phyloP scores from a whole-genome alignment of 2,888 invertebrate genomes.

The Sarcophaga carnaria region DNA sequence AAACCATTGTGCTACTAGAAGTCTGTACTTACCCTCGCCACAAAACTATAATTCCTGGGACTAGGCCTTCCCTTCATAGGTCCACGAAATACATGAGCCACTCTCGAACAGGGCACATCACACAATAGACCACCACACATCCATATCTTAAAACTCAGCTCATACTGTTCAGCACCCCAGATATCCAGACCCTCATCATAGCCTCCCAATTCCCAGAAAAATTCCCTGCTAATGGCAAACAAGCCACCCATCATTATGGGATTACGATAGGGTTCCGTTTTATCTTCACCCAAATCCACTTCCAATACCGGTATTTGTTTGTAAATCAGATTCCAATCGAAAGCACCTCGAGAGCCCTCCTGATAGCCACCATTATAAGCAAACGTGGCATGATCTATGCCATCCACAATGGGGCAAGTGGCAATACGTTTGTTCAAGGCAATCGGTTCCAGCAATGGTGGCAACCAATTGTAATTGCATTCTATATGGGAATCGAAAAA shows the following conservation, averaged over 20 bases:
- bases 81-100: slow-evolving; percentile 94
- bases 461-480: slow-evolving; percentile 85
- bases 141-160: slow-evolving; percentile 98
- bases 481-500: slow-evolving; percentile 96
- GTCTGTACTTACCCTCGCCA: slow-evolving; percentile 59
- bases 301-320: slow-evolving; percentile 89
- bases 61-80: slow-evolving; percentile 58
- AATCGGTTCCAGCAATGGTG: slow-evolving; percentile 94
- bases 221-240: slow-evolving; percentile 94
- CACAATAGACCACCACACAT: slow-evolving; percentile 95
- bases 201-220: slow-evolving; percentile 97
- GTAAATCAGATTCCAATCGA: slow-evolving; percentile 69
- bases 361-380: slow-evolving; percentile 64
- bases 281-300: slow-evolving; percentile 71
- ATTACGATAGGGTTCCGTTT: slow-evolving; percentile 83
- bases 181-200: slow-evolving; percentile 95
- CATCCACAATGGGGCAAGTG: slow-evolving; percentile 90
- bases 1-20: neutral
- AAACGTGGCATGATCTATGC: slow-evolving; percentile 82
- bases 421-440: slow-evolving; percentile 91
- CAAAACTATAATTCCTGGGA: slow-evolving; percentile 64
- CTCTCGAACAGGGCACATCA: slow-evolving; percentile 95
- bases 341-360: slow-evolving; percentile 65
- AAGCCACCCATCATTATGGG: slow-evolving; percentile 99
- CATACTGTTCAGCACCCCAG: slow-evolving; percentile 99